phyloP scores from a whole-genome alignment of 1,140 invertebrate genomes.

The Helicoverpa zea region DNA sequence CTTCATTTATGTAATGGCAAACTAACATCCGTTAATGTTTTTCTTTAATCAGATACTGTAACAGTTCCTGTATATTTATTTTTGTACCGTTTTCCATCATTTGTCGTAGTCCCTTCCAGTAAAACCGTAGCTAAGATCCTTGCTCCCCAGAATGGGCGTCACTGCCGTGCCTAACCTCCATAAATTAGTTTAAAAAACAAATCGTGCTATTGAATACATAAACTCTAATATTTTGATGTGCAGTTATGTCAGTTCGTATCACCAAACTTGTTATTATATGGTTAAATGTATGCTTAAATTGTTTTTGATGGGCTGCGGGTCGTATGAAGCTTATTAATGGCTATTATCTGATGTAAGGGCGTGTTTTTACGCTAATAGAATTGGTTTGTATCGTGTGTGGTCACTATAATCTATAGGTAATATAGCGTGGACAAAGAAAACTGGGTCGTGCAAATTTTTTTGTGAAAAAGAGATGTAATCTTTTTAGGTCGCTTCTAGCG shows the following conservation, averaged over 20 bases:
- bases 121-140: neutral
- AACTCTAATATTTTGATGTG: slow-evolving; percentile 66
- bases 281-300: slow-evolving; percentile 69
- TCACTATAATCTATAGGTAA: too few relatives aligned
- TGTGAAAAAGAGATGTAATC: too few relatives aligned
- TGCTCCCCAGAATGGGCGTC: slow-evolving; percentile 58
- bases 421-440: too few relatives aligned
- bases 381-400: neutral
- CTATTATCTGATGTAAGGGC: slow-evolving; percentile 22
- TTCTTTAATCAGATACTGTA: too few relatives aligned
- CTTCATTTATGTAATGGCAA: too few relatives aligned
- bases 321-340: slow-evolving; percentile 53
- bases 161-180: slow-evolving; percentile 70
- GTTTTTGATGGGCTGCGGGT: slow-evolving; percentile 69
- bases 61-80: too few relatives aligned
- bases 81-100: neutral
- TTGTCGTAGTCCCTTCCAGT: neutral
- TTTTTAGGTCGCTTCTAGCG: too few relatives aligned
- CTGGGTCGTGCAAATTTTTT: too few relatives aligned
- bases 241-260: slow-evolving; percentile 56
- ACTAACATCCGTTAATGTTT: too few relatives aligned
- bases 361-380: slow-evolving; percentile 30
- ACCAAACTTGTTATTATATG: slow-evolving; percentile 59
- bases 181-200: slow-evolving; percentile 82
- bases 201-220: slow-evolving; percentile 75